Percentiles rank a stretch among this genome's conserved stretches.
Evolutionary conservation across 2,797 vertebrate species (phyloP).

Genomic region (Neoniphon sammara): DNA sequence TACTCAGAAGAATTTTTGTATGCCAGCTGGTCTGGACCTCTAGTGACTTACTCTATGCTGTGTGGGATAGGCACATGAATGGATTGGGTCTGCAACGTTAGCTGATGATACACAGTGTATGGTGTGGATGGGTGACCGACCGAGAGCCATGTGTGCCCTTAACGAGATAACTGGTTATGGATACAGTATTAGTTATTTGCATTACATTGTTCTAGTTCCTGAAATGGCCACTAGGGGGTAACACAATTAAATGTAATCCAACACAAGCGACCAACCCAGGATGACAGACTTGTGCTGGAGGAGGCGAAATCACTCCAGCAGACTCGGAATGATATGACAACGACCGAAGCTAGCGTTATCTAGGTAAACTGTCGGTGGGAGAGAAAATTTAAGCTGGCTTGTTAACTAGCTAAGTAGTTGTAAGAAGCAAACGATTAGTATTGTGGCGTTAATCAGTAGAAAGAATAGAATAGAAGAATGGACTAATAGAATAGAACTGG

Average conservation of each 20-base stretch:
- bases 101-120: too few relatives aligned
- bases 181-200: too few relatives aligned
- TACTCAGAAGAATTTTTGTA: too few relatives aligned
- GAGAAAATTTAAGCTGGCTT: not conserved
- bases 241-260: not conserved
- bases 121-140: too few relatives aligned
- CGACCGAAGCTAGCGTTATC: constrained; percentile 6
- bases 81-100: too few relatives aligned
- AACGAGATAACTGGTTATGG: too few relatives aligned
- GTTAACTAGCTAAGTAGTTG: not conserved
- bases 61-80: too few relatives aligned
- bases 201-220: not conserved
- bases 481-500: constrained; percentile 19
- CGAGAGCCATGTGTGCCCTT: too few relatives aligned
- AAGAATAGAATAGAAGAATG: not conserved
- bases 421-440: not conserved
- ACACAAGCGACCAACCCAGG: constrained; percentile 4
- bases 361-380: not conserved
- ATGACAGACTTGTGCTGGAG: constrained; percentile 21
- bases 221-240: constrained; percentile 49
- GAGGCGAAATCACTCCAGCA: constrained; percentile 44
- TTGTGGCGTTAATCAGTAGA: not conserved
- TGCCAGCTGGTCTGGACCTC: too few relatives aligned
- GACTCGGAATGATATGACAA: constrained; percentile 56
- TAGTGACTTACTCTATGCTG: too few relatives aligned